A percentile compares a stretch with the other conserved stretches of the same genome.
phyloP scores from a whole-genome alignment of 2,888 invertebrate genomes.

The Schizotus pectinicornis region DNA sequence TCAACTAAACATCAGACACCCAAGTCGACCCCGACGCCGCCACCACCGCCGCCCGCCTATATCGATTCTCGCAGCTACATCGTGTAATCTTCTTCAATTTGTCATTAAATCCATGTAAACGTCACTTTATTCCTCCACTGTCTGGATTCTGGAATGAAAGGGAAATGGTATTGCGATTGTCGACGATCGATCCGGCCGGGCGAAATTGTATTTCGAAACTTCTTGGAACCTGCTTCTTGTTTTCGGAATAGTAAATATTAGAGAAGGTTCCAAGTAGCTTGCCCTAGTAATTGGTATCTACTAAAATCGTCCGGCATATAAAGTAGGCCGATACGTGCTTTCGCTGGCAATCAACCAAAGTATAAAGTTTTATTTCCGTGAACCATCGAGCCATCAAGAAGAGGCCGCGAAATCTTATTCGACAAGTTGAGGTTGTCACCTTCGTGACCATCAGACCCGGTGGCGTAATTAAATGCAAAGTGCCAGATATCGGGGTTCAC shows the following conservation, averaged over 20 bases:
- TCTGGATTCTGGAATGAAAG: conserved; percentile 6
- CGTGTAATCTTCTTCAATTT: conserved; percentile 34
- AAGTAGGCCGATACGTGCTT: conserved; percentile 23
- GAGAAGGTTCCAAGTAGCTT: conserved; percentile 19
- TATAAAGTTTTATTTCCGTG: not conserved
- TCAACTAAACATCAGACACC: conserved; percentile 36
- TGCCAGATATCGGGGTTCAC: not conserved
- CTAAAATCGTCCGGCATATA: conserved; percentile 29
- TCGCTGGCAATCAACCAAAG: conserved; percentile 6
- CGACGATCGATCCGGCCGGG: conserved; percentile 19
- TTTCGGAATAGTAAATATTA: conserved; percentile 26
- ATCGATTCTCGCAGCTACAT: conserved; percentile 24
- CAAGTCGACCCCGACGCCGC: conserved; percentile 14
- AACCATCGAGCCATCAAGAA: not conserved
- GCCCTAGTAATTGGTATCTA: conserved; percentile 27
- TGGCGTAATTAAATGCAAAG: not conserved
- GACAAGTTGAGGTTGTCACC: no score
- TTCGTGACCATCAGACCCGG: not conserved
- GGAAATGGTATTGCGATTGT: conserved; percentile 5
- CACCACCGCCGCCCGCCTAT: conserved; percentile 12
- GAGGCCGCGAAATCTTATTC: not conserved
- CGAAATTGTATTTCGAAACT: conserved; percentile 26
- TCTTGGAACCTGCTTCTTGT: conserved; percentile 21
- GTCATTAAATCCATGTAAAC: conserved; percentile 34
- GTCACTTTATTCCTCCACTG: conserved; percentile 26